Percentiles rank a stretch among this genome's conserved stretches.
phyloP scores from a whole-genome alignment of 2,797 vertebrate species.

The Prionace glauca region DNA sequence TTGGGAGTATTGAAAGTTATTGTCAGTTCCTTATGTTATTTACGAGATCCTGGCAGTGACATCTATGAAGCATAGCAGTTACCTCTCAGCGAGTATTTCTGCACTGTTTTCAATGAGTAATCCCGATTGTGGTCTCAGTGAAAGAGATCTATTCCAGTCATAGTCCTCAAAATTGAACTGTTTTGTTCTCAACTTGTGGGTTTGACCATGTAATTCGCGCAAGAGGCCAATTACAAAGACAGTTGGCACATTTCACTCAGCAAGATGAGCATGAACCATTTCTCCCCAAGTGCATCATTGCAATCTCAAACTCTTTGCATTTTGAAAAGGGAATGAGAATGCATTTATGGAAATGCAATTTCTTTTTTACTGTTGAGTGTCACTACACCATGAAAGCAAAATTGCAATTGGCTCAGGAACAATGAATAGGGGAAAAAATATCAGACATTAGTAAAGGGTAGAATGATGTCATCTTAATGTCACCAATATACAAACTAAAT shows the following conservation, averaged over 20 bases:
- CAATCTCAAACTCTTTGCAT: background rate
- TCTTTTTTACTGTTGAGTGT: background rate
- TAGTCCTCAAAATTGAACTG: background rate
- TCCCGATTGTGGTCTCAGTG: background rate
- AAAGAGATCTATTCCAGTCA: background rate
- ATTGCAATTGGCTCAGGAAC: background rate
- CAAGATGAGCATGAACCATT: background rate
- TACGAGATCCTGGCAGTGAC: background rate
- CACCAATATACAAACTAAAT: background rate
- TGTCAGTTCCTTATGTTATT: conserved; percentile 17
- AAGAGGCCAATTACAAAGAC: background rate
- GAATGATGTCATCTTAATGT: background rate
- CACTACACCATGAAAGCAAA: conserved; percentile 1
- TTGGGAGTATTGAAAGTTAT: background rate
- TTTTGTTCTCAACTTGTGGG: background rate
- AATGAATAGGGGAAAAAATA: background rate
- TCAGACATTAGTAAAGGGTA: background rate
- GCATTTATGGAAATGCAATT: background rate
- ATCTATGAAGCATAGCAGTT: background rate
- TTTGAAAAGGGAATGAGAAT: background rate
- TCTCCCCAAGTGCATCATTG: background rate
- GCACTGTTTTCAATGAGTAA: background rate
- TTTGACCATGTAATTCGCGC: background rate
- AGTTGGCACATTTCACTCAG: background rate
- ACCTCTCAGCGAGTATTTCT: background rate